Evolutionary conservation across 2,113 vertebrate species (phyloP), one percentile per base, ranked within the genome.

Genomic region (Trematocara zebra): DNA sequence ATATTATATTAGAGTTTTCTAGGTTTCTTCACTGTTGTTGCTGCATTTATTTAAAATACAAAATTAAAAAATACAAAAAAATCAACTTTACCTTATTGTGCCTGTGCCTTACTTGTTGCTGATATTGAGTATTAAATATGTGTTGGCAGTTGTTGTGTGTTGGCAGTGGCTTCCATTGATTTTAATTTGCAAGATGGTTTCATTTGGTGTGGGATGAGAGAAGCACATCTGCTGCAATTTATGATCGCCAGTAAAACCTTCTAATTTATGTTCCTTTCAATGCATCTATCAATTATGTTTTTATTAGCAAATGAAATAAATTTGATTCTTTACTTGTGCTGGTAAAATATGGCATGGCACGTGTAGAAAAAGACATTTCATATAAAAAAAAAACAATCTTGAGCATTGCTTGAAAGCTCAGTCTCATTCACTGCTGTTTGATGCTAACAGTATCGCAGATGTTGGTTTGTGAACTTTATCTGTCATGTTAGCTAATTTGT

Each of bases 161-260:
- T 90, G 88, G 56, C 89, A 35, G 59, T 8, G 44, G 40, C 40
- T 74, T 74, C 67, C 40, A 47, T 11, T 74, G 67, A 44, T 14
- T 74, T 81, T 88, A 51, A 85, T 88, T 82, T 81, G 56, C 82
- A 80, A 59, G 78, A 81, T 84, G 76, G 53, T 74, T 89, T 83
- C 84, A 83, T 88, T 86, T 23, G 33, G 64, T 87, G 85, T 69
- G 81, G 79, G 81, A 85, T 81, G 83, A 74, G 35, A 40, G 76
- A 83, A 81, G n/a, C 44, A 81, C 5, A 33, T 88, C 80, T 78
- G 76, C 72, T 56, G n/a, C 81, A 88, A 83, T 94, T 92, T 87
- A 87, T 87, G 88, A 85, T 81, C 31, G n/a, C 72, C 81, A 83
- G 56, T 92, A 85, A 87, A 85, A 7, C 37, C 20, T 3, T 33